Evolutionary conservation across 1,140 invertebrate species (phyloP).

Genomic region (Chlorops oryzae): DNA sequence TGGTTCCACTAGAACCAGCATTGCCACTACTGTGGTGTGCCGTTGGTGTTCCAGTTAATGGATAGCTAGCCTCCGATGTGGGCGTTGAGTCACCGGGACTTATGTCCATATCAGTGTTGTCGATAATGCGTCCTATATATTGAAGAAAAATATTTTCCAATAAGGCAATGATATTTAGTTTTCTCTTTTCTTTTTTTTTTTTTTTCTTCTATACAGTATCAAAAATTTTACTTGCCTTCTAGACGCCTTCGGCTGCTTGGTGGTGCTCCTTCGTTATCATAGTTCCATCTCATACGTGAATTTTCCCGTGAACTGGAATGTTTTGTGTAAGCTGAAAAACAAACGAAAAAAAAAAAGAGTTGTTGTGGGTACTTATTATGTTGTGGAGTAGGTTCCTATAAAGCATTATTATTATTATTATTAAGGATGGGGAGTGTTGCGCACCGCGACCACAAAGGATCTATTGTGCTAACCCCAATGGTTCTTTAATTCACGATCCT

Average conservation of each 20-base stretch:
- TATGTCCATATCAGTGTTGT: constrained; percentile 75
- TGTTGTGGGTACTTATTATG: too few relatives aligned
- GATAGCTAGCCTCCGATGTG: constrained; percentile 61
- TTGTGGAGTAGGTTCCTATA: too few relatives aligned
- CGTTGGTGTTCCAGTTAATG: constrained; percentile 42
- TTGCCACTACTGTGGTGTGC: constrained; percentile 22
- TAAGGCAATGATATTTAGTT: too few relatives aligned
- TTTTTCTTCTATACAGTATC: too few relatives aligned
- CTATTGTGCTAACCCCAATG: too few relatives aligned
- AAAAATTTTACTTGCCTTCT: constrained; percentile 31
- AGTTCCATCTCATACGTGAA: constrained; percentile 47
- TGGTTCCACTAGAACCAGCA: constrained; percentile 13
- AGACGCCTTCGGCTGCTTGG: constrained; percentile 44
- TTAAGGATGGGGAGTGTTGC: too few relatives aligned
- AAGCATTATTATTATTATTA: too few relatives aligned
- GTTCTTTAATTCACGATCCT: too few relatives aligned
- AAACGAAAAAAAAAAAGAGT: background rate
- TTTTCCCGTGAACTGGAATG: constrained; percentile 68
- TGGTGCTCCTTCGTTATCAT: constrained; percentile 41
- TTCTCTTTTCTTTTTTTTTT: too few relatives aligned
- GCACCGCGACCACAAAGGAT: too few relatives aligned
- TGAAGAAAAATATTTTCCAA: background rate
- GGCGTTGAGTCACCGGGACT: constrained; percentile 77
- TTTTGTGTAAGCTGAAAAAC: constrained; percentile 59
- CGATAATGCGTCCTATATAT: constrained; percentile 33